These are phyloP conservation scores for Myotis vivesi DNA, from an alignment of 2,797 vertebrate genomes.

Conservation along the genomic window DNA sequence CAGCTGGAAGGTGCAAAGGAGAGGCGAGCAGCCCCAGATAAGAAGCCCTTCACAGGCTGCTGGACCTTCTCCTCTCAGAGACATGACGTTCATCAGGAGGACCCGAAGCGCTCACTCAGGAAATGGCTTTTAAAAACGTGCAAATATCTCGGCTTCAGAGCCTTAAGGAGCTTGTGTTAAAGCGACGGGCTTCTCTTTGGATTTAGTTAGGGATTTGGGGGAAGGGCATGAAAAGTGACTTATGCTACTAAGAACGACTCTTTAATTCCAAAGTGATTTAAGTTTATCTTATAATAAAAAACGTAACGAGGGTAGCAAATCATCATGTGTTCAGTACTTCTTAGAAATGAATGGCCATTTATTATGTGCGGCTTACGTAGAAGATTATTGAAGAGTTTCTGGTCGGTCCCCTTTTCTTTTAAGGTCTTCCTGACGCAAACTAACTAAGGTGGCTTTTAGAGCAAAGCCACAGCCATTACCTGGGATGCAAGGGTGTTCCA, in stretches of 20 bases:
- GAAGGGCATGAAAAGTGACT: conserved; percentile 4
- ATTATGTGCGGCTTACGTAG: background rate
- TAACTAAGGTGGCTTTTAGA: background rate
- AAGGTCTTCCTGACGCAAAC: background rate
- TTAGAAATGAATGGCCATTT: background rate
- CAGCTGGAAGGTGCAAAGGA: background rate
- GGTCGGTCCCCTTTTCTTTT: background rate
- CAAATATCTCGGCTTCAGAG: background rate
- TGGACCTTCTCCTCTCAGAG: background rate
- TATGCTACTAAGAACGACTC: background rate
- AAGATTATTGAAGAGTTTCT: background rate
- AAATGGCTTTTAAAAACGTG: conserved; percentile 33
- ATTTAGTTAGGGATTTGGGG: conserved; percentile 22
- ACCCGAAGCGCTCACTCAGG: conserved; percentile 6
- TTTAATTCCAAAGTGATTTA: conserved; percentile 24
- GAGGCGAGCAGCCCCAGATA: background rate
- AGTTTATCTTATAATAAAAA: conserved; percentile 15
- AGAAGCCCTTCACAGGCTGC: background rate
- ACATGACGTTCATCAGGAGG: background rate
- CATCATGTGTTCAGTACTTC: background rate
- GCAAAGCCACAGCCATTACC: background rate
- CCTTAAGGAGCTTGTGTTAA: background rate
- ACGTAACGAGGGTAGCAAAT: background rate
- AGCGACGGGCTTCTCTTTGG: background rate
- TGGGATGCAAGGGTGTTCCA: background rate